phyloP scores from a whole-genome alignment of 2,113 vertebrate species.

The Dermatemys mawii region DNA sequence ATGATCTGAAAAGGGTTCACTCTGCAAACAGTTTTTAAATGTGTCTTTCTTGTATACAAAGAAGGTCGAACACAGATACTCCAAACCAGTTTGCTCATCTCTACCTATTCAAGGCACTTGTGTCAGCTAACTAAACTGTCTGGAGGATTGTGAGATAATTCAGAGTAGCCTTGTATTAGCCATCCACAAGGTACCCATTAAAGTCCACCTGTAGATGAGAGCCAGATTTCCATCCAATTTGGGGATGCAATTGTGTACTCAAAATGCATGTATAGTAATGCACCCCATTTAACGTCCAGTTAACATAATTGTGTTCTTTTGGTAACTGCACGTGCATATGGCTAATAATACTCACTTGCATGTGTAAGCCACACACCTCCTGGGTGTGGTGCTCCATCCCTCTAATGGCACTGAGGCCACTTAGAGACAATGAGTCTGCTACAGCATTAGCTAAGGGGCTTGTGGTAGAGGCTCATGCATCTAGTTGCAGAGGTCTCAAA shows the following conservation, averaged over 20 bases:
- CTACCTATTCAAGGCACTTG: accelerated
- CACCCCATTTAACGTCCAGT: not conserved
- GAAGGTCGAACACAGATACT: not conserved
- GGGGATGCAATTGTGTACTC: not conserved
- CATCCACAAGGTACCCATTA: conserved; percentile 52
- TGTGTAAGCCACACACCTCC: no score
- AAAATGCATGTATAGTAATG: accelerated
- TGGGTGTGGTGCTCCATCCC: no score
- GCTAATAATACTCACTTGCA: not conserved
- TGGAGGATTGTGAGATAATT: conserved; percentile 34
- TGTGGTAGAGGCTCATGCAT: no score
- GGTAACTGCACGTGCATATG: not conserved
- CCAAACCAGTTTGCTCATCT: not conserved
- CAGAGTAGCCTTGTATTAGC: conserved; percentile 52
- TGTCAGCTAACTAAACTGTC: not conserved
- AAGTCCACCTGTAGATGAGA: conserved; percentile 44
- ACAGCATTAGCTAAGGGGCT: no score
- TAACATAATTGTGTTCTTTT: not conserved
- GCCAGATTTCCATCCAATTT: conserved; percentile 35
- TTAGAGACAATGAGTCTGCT: no score
- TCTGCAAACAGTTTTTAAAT: conserved; percentile 1
- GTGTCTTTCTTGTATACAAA: not conserved
- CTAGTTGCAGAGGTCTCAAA: no score
- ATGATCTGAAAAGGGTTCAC: not conserved
- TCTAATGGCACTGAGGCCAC: no score